Percentiles rank a stretch among this genome's conserved stretches.
These are phyloP conservation scores for Rhineura floridana DNA, from an alignment of 2,113 vertebrate species.

Conservation along the genomic window DNA sequence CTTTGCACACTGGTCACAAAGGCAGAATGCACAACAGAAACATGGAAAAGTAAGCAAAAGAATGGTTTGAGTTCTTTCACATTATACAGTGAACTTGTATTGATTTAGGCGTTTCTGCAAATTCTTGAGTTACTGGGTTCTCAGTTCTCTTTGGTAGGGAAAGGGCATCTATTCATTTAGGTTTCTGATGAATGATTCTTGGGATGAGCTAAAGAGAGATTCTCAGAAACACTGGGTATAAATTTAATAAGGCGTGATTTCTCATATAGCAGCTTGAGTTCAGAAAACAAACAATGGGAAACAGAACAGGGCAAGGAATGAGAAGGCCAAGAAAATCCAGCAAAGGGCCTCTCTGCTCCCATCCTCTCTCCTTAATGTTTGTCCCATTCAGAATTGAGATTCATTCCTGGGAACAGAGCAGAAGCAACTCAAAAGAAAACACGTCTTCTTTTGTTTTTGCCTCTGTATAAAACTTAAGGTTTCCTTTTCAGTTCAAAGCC, in stretches of 20 bases:
- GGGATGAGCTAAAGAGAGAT: neutral
- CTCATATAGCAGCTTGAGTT: neutral
- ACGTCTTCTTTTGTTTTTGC: neutral
- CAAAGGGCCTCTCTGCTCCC: neutral
- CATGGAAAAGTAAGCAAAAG: neutral
- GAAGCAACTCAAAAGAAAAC: neutral
- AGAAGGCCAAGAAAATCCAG: neutral
- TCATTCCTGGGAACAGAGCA: neutral
- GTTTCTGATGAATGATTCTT: neutral
- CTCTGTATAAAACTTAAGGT: neutral
- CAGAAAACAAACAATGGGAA: neutral
- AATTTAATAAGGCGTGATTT: neutral
- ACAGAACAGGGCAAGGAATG: neutral
- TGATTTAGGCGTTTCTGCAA: fast-evolving
- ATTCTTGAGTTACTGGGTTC: fast-evolving
- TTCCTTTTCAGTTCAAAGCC: slow-evolving; percentile 18
- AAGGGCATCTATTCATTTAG: neutral
- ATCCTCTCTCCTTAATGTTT: neutral
- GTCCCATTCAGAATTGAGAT: neutral
- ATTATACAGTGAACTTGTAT: fast-evolving
- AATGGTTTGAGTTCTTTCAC: neutral
- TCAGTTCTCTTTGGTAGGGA: neutral
- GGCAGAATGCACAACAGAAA: neutral
- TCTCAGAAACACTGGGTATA: neutral
- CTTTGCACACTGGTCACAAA: slow-evolving; percentile 12